These are phyloP conservation scores for Pithys albifrons DNA, from an alignment of 2,113 vertebrate genomes.

Conservation along the genomic window DNA sequence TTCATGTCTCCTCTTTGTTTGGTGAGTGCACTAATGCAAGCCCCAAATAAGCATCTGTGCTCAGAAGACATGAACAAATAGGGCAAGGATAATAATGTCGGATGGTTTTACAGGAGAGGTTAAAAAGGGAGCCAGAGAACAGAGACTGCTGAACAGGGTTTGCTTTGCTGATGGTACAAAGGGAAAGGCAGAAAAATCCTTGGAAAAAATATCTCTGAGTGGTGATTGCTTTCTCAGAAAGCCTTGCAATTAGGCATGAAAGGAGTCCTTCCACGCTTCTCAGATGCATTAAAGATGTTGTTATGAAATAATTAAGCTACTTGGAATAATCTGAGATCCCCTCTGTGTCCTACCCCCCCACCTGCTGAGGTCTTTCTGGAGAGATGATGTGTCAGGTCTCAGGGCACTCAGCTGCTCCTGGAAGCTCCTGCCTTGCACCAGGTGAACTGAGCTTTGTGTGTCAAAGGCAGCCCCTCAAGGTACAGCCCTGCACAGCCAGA, in stretches of 20 bases:
- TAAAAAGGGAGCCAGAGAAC: slow-evolving; percentile 32
- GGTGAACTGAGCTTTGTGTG: neutral
- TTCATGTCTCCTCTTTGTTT: slow-evolving; percentile 47
- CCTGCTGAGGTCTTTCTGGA: neutral
- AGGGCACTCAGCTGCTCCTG: neutral
- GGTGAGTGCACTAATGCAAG: neutral
- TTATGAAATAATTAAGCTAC: slow-evolving; percentile 40
- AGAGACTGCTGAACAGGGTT: neutral
- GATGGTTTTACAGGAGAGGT: slow-evolving; percentile 28
- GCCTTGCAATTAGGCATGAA: slow-evolving; percentile 46
- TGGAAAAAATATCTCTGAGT: slow-evolving; percentile 50
- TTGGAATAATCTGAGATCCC: neutral
- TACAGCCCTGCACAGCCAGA: neutral
- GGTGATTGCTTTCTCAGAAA: slow-evolving; percentile 42
- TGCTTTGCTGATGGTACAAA: slow-evolving; percentile 46
- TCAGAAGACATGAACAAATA: slow-evolving; percentile 33
- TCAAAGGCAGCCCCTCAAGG: neutral
- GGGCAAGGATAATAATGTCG: slow-evolving; percentile 27
- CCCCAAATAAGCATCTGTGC: slow-evolving; percentile 22
- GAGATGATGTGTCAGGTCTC: neutral
- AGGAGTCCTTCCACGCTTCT: neutral
- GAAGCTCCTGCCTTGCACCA: neutral
- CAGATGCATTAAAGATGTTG: slow-evolving; percentile 25
- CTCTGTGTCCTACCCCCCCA: neutral
- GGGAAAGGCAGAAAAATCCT: slow-evolving; percentile 34